Base-by-base conservation (phyloP, 2,113 vertebrate species). In the Cercopithecus mona region DNA sequence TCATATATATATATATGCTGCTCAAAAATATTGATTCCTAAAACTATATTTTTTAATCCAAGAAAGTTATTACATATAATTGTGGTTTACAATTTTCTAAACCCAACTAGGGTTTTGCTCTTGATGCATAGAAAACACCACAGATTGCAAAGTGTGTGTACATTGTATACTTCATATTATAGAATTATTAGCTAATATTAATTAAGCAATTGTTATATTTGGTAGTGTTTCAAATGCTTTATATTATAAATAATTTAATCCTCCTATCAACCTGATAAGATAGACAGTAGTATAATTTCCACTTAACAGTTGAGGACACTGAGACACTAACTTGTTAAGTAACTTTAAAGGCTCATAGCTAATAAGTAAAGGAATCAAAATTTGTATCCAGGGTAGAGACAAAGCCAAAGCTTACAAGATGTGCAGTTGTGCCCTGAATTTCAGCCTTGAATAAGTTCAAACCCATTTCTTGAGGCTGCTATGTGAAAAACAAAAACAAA, bases 1-100 rank as follows among this genome's bases (percentile, higher is more conserved):
- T 45, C 45, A 45, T 48, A 48, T 48, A 48, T 52, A 18, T 50
- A 52, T 55, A 55, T 55, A 38, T 85, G 8, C 1, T 85, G 83
- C 90, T 97, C 85, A 75, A 95, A 90, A 87, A 23, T 80, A 38
- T 50, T 79, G 25, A 76, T 84, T 86, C 45, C 59, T 89, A 87
- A 72, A 91, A 76, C 22, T 18, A 55, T 40, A 35, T 38, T 90
- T 96, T 75, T 93, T 72, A 81, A 88, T 76, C 8, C 9, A 93
- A 93, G 57, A 48, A 93, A 76, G 30, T 75, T 73, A 35, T 43
- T 85, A 68, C 35, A 13, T 73, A 50, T 32, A 30, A 73, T 23
- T 45, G 43, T 32, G 50, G 38, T 23, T 64, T 57, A 68, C n/a
- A 81, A n/a, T 76, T 92, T 96, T 89, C 27, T 9, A 85, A 79